Conservation (phyloP, 2,797 vertebrate genomes). For the Sibirionetta formosa region DNA sequence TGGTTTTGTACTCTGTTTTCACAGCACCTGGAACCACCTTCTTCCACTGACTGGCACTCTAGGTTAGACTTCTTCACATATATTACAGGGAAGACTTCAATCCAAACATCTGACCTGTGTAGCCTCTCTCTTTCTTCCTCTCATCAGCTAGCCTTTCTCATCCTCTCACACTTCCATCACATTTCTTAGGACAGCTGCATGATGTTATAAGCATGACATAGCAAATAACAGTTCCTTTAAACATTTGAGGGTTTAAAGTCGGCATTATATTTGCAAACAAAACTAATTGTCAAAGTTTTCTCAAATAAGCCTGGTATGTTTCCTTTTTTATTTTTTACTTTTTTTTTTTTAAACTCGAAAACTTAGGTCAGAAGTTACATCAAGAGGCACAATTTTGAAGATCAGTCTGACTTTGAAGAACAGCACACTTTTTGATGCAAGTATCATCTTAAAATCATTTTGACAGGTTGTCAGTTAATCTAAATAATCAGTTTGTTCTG, state of each 20-base stretch:
- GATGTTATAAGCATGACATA: background rate
- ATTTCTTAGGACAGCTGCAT: background rate
- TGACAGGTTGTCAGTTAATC: background rate
- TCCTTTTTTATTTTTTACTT: fast-evolving
- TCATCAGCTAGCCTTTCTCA: background rate
- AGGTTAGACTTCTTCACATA: background rate
- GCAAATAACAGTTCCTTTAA: background rate
- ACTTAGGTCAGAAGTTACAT: background rate
- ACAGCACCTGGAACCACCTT: background rate
- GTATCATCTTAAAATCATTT: background rate
- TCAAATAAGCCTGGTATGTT: background rate
- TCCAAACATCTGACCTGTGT: background rate
- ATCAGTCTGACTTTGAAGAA: background rate
- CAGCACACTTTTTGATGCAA: background rate
- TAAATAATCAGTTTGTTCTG: background rate
- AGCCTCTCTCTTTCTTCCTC: background rate
- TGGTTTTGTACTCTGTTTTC: background rate
- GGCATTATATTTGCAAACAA: background rate
- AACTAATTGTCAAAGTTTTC: background rate
- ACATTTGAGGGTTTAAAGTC: background rate
- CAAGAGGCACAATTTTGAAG: background rate
- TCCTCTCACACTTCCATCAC: background rate
- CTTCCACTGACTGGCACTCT: background rate
- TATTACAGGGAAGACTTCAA: background rate
- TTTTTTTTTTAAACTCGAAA: background rate